Base-by-base conservation (phyloP, 2,797 vertebrate genomes). In the Cynopterus sphinx region DNA sequence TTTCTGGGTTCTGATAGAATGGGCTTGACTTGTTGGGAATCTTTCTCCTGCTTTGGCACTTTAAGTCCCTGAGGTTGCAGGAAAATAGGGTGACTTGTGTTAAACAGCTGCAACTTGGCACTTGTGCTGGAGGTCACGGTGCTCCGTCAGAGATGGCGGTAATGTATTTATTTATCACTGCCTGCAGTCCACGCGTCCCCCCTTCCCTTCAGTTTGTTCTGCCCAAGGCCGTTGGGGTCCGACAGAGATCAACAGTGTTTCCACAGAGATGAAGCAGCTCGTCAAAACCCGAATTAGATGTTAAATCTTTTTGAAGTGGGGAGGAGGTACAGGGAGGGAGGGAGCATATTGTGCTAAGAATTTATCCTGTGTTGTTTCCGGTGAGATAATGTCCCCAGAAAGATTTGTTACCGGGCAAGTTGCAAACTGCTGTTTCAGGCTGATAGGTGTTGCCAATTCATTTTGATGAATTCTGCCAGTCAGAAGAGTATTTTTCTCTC, bases 251-350 rank as follows among this genome's bases (percentile, higher is more conserved):
- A 99, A 99, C 99, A 98, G 98, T 97, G 98, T 98, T 98, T 98
- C 98, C 96, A 95, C 98, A 95, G 98, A 99, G 99, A 99, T 99
- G 99, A 99, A 99, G 98, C 98, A 98, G 98, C 99, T 99, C 99
- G 98, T 99, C 99, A 99, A 98, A 98, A 98, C 97, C 98, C 99
- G 99, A 99, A 99, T 99, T 99, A 99, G 99, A 99, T 99, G 99
- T 99, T 99, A 99, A 99, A 99, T 99, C 99, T 99, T 99, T 99
- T 98, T 99, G 99, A 99, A 98, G 97, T 97, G 83, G 98, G 98
- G 98, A 96, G 98, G 98, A 98, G 98, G 98, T 97, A 98, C 96
- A 97, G 97, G 97, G 97, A 97, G 93, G 98, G 95, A 98, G 96
- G 97, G 97, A 98, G 98, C 97, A 92, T 97, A 99, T 99, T 99